Percentiles rank a stretch among this genome's conserved stretches.
phyloP scores from a whole-genome alignment of 2,888 invertebrate species.

The Danaus chrysippus region DNA sequence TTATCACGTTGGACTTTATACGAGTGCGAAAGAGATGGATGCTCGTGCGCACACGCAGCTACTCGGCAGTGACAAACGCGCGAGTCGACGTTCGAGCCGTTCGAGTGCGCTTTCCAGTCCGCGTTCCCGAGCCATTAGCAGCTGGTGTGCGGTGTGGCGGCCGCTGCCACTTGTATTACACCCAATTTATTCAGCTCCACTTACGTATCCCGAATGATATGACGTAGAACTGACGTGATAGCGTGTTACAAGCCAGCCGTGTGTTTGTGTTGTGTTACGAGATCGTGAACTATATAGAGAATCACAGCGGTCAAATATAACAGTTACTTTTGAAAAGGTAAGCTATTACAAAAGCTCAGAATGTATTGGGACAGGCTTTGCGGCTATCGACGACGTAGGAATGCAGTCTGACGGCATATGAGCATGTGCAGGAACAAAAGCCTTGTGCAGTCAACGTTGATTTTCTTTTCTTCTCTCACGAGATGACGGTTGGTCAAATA shows the following conservation, averaged over 20 bases:
- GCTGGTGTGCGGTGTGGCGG: conserved; percentile 65
- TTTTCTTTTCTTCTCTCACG: conserved; percentile 63
- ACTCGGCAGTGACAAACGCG: conserved; percentile 63
- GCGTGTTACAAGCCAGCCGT: conserved; percentile 53
- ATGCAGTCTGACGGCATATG: conserved; percentile 76
- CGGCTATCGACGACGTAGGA: conserved; percentile 73
- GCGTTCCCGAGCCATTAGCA: conserved; percentile 67
- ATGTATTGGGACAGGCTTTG: conserved; percentile 70
- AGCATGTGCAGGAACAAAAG: conserved; percentile 75
- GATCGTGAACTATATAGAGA: conserved; percentile 51
- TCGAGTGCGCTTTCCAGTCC: conserved; percentile 68
- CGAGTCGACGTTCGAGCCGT: conserved; percentile 55
- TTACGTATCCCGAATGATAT: conserved; percentile 57
- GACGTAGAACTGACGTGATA: conserved; percentile 58
- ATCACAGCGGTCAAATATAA: conserved; percentile 59
- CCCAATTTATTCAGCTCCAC: conserved; percentile 48
- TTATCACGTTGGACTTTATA: conserved; percentile 19
- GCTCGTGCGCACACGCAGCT: conserved; percentile 62
- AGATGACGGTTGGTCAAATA: conserved; percentile 38
- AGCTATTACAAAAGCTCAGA: conserved; percentile 73
- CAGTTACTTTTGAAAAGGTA: conserved; percentile 77
- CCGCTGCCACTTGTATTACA: conserved; percentile 64
- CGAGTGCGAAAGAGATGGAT: conserved; percentile 44
- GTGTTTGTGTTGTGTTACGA: conserved; percentile 59
- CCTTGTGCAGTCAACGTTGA: conserved; percentile 70